Base-by-base conservation (phyloP, 2,113 vertebrate genomes). In the Microcebus griseorufus region DNA sequence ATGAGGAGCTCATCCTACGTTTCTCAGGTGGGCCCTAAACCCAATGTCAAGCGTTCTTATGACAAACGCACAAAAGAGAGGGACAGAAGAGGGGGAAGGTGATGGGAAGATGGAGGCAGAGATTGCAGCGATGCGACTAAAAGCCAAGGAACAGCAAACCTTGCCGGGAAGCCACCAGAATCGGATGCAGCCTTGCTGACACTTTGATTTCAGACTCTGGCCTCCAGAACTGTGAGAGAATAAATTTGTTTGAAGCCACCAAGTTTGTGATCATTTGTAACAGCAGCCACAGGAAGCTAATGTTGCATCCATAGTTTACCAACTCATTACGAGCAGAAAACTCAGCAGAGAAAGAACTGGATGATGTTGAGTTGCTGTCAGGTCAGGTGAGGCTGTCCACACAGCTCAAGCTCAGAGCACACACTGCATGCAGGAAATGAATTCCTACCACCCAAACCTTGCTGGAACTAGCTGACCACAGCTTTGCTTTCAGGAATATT, bases 151-250 rank as follows among this genome's bases (percentile, higher is more conserved):
- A 18, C 22, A 25, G 27, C 37, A 39, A 22, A 8, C 39, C 45
- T n/a, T 75, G 60, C 65, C 4, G 4, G 25, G 58, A 23, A 48
- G 39, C 42, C 34, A 67, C 39, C 53, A 34, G 60, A 58, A 91
- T 78, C 13, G 17, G 53, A 55, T 55, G 53, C 14, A 51, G 45
- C 34, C 78, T 65, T 70, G 60, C 53, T 8, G 18, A 90, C 45
- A 81, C 13, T 60, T 76, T 45, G 60, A n/a, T 62, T 73, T 94
- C 45, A 69, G 88, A 88, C 67, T 88, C 39, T 27, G 55, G n/a
- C 37, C 23, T 96, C 51, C 72, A 83, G 39, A 92, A 78, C 20
- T 32, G 14, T n/a, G 55, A 81, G n/a, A 89, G n/a, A 93, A 93
- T 39, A 70, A 12, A 42, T 80, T 69, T 94, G 62, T 73, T 62